Percentiles rank a stretch among this genome's conserved stretches.
Evolutionary conservation across 2,113 vertebrate genomes (phyloP).

Genomic region (Spermophilus dauricus): DNA sequence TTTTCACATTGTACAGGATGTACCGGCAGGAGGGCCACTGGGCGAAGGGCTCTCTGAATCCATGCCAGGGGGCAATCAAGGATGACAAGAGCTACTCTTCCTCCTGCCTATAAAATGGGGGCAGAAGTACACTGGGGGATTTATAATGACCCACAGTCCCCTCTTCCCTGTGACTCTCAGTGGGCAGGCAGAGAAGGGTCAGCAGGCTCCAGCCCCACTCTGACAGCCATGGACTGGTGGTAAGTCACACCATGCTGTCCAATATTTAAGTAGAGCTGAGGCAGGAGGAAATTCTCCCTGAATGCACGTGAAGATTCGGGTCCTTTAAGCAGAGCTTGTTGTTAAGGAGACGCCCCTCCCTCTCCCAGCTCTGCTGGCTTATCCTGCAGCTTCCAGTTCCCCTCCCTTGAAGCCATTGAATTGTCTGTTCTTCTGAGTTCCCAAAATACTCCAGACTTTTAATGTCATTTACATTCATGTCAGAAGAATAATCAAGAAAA

Average conservation of each 20-base stretch:
- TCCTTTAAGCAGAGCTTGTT: not conserved
- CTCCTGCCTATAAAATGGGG: rapidly evolving
- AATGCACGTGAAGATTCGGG: not conserved
- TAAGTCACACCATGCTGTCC: not conserved
- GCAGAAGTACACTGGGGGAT: not conserved
- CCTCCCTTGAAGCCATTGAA: constrained; percentile 61
- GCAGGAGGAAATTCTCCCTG: not conserved
- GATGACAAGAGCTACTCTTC: not conserved
- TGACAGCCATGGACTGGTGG: rapidly evolving
- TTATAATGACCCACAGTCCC: not conserved
- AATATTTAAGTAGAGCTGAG: not conserved
- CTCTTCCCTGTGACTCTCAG: not conserved
- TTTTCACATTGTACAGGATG: not conserved
- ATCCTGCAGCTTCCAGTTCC: constrained; percentile 37
- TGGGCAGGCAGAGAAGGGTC: not conserved
- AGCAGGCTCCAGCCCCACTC: not conserved
- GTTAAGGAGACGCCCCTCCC: not conserved
- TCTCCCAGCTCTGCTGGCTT: not conserved
- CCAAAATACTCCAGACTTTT: constrained; percentile 80
- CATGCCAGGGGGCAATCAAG: not conserved
- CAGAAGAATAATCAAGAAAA: constrained; percentile 87
- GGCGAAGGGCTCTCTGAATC: not conserved
- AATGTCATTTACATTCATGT: constrained; percentile 82
- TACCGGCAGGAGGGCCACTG: not conserved
- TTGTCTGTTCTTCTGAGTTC: constrained; percentile 69